Percentiles rank a stretch among this genome's conserved stretches.
Evolutionary conservation across 2,113 vertebrate genomes (phyloP).

Genomic region (Cervus canadensis): DNA sequence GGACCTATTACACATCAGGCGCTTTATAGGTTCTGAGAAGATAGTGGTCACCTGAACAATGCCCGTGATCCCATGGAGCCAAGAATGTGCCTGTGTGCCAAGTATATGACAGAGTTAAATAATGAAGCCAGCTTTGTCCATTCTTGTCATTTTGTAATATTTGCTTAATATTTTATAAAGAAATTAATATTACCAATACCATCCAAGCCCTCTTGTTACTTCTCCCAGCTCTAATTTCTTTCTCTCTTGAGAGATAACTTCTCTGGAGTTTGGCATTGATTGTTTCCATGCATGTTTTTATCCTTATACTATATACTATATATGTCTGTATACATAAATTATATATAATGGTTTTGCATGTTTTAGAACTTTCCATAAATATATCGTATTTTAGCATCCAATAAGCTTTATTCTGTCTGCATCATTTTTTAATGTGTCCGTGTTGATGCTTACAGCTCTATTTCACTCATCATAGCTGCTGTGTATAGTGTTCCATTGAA

Average conservation of each 20-base stretch:
- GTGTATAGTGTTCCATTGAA: not conserved
- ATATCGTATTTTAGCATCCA: not conserved
- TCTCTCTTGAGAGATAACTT: not conserved
- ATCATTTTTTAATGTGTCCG: not conserved
- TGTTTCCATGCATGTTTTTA: constrained; percentile 55
- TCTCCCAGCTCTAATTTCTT: not conserved
- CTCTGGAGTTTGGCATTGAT: not conserved
- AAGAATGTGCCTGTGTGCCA: not conserved
- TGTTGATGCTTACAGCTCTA: not conserved
- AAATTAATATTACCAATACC: not conserved
- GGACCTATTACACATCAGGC: rapidly evolving
- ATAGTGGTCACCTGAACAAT: not conserved
- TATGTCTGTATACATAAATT: not conserved
- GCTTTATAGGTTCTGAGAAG: not conserved
- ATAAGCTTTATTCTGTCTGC: not conserved
- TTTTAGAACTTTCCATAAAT: not conserved
- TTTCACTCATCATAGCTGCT: not conserved
- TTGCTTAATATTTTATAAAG: not conserved
- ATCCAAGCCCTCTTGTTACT: not conserved
- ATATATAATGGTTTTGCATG: constrained; percentile 36
- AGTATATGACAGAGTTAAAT: not conserved
- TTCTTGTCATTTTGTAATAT: not conserved
- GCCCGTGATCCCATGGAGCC: not conserved
- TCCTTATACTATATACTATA: not conserved
- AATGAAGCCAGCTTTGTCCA: not conserved